A percentile compares a stretch with the other conserved stretches of the same genome.
Evolutionary conservation across 64 coral and sea anemone genomes (phyloP).

Genomic region (Stichodactyla mertensii): DNA sequence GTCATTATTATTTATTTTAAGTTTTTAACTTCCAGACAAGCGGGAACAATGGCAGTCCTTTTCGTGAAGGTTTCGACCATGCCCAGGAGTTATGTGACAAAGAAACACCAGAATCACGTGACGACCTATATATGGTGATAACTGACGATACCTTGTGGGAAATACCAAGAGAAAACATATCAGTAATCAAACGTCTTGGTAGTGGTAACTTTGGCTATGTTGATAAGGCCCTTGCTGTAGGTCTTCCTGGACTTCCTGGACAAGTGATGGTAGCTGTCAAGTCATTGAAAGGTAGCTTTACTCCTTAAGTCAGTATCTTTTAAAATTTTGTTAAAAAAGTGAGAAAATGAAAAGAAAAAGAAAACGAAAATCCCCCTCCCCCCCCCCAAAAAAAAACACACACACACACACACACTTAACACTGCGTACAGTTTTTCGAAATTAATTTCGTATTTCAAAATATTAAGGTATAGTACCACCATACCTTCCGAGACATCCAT

Average conservation of each 20-base stretch:
- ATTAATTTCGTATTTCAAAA: no score
- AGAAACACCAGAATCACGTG: background rate
- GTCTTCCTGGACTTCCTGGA: constrained; percentile 5
- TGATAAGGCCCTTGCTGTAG: constrained; percentile 15
- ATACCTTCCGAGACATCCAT: no score
- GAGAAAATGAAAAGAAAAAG: no score
- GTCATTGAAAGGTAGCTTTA: constrained; percentile 2
- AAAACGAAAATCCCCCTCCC: no score
- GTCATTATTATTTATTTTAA: background rate
- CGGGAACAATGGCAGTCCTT: background rate
- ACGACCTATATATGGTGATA: background rate
- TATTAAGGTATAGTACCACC: background rate
- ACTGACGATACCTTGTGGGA: background rate
- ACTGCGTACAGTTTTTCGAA: no score
- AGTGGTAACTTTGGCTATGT: constrained; percentile 29
- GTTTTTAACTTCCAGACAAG: background rate
- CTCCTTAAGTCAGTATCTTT: no score
- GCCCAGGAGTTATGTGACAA: background rate
- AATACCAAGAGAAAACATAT: constrained; percentile 12
- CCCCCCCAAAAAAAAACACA: no score
- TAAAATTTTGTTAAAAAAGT: no score
- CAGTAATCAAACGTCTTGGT: constrained; percentile 14
- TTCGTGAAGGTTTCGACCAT: background rate
- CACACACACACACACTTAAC: no score
- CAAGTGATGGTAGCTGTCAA: constrained; percentile 23